Evolutionary conservation across 2,797 vertebrate genomes (phyloP), one percentile per base, ranked within the genome.

Genomic region (Urophycis tenuis): DNA sequence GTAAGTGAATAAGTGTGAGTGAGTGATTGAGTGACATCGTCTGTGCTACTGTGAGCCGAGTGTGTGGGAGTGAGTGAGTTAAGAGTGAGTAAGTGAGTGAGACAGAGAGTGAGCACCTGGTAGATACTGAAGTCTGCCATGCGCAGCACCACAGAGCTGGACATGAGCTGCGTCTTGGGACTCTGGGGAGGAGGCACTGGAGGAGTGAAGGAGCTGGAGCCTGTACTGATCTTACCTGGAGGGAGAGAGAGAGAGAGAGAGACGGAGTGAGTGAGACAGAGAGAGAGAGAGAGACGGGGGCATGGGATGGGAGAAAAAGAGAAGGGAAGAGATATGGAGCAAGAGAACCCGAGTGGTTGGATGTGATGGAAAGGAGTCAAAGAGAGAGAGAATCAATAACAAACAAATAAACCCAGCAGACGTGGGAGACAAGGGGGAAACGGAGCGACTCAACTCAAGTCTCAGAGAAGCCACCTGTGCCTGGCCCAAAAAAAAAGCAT

Each of bases 121-220:
- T 96, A 99, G 90, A 99, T 96, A 91, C 95, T 96, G 91, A 99
- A 96, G 92, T 99, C 98, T 33, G 95, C 96, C 90, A 99, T 95
- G 90, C 96, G 94, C 87, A 99, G 93, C 83, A 99, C 97, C 84
- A 99, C 86, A 30, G 96, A 97, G 90, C 97, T 97, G 84, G 96
- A 99, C 95, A 99, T 96, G 81, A 99, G 93, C 88, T 98, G 97
- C 25, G 94, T 91, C 90, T 93, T 96, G 75, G 94, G 92, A 77
- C 90, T 92, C 19, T 93, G 90, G 67, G 92, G 85, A 3, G 91
- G 89, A 72, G 93, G 90, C 64, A 92, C 85, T 2, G 91, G 89
- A 72, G 93, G 86, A 75, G 93, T 92, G 85, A 95, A 93, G 84
- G 92, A 84, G 81, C 93, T 93, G 81, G 91, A 90, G 5, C 87